phyloP scores from a whole-genome alignment of 2,797 vertebrate species.

The Muscicapa striata region DNA sequence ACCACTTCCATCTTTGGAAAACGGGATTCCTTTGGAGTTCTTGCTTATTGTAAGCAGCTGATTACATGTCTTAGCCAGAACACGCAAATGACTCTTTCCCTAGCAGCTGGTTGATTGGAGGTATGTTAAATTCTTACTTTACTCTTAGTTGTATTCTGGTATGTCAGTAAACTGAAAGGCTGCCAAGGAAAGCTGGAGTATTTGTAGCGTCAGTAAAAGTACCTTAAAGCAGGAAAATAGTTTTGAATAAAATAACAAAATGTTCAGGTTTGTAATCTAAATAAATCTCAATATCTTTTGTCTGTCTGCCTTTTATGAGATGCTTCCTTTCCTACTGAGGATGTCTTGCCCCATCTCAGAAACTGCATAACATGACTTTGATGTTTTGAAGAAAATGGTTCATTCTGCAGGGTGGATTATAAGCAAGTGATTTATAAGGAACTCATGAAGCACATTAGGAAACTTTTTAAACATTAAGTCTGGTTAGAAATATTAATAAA shows the following conservation, averaged over 20 bases:
- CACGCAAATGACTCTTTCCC: not conserved
- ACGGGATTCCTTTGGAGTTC: not conserved
- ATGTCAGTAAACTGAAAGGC: not conserved
- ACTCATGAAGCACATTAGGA: not conserved
- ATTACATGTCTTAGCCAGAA: not conserved
- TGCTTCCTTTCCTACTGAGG: not conserved
- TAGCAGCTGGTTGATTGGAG: not conserved
- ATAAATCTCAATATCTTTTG: not conserved
- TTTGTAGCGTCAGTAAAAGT: not conserved
- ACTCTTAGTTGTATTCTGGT: not conserved
- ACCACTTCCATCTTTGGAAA: not conserved
- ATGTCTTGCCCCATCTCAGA: not conserved
- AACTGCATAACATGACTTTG: not conserved
- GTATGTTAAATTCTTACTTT: not conserved
- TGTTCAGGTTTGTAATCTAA: not conserved
- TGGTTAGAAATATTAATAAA: conserved; percentile 8
- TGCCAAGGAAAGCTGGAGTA: not conserved
- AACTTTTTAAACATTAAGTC: not conserved
- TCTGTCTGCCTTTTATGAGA: not conserved
- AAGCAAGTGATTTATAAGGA: not conserved
- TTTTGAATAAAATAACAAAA: not conserved
- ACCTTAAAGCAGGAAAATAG: not conserved
- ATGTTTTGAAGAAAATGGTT: not conserved
- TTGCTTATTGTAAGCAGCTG: not conserved
- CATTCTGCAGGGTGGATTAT: not conserved